A percentile compares a stretch with the other conserved stretches of the same genome.
Evolutionary conservation across 2,113 vertebrate genomes (phyloP).

Genomic region (Callipepla squamata): DNA sequence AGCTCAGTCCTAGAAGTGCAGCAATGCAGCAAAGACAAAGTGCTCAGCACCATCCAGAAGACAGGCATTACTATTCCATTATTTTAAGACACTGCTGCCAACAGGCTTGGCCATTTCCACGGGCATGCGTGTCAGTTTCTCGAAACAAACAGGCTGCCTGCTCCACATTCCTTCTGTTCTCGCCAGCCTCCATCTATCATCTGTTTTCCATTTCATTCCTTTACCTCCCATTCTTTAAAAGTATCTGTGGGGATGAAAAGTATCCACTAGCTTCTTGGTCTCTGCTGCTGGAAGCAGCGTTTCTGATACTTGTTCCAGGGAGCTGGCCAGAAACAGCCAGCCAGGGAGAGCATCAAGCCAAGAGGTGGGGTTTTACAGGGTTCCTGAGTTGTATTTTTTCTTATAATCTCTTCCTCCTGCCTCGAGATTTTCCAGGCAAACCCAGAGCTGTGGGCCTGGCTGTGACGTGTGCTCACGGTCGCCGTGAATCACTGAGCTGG

Average conservation of each 20-base stretch:
- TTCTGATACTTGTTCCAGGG: slow-evolving; percentile 58
- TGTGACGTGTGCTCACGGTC: fast-evolving
- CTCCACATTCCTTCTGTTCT: slow-evolving; percentile 26
- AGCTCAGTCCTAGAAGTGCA: not conserved
- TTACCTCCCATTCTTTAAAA: slow-evolving; percentile 49
- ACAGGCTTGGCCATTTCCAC: not conserved
- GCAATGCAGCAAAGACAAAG: not conserved
- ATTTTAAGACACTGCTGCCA: not conserved
- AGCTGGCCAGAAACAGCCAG: slow-evolving; percentile 45
- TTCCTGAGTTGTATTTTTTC: not conserved
- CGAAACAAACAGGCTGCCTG: slow-evolving; percentile 1
- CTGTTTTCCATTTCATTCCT: slow-evolving; percentile 61
- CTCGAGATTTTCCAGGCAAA: slow-evolving; percentile 14
- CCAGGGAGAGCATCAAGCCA: slow-evolving; percentile 6
- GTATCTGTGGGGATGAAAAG: slow-evolving; percentile 32
- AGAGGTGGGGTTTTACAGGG: slow-evolving; percentile 19
- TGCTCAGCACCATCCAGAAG: slow-evolving; percentile 1
- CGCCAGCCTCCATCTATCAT: slow-evolving; percentile 46
- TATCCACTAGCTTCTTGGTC: slow-evolving; percentile 14
- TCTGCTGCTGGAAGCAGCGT: not conserved
- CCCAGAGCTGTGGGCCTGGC: not conserved
- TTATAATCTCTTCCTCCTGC: not conserved
- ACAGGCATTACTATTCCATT: not conserved
- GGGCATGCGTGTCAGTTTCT: not conserved
- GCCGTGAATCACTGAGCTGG: not conserved